These are phyloP conservation scores for Leucophenga montana DNA, from an alignment of 2,888 invertebrate genomes.

Conservation along the genomic window DNA sequence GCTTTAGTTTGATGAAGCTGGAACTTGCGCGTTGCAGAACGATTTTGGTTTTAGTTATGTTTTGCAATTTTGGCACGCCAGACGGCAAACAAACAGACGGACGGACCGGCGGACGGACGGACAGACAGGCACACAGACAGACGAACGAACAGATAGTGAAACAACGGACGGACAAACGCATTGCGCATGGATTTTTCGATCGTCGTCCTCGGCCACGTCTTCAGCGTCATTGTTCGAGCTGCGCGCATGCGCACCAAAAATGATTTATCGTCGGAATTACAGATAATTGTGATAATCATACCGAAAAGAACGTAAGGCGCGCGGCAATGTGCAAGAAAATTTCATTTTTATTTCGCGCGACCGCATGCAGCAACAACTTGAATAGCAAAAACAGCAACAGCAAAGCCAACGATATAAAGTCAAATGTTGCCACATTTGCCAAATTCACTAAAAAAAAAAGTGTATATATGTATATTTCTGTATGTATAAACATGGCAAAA, in stretches of 20 bases:
- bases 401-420: background rate
- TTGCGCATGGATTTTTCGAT: slow-evolving; percentile 2
- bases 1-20: too few species aligned
- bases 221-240: slow-evolving; percentile 33
- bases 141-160: background rate
- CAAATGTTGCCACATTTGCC: background rate
- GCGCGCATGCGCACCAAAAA: slow-evolving; percentile 50
- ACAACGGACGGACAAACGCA: background rate
- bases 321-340: slow-evolving; percentile 1
- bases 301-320: slow-evolving; percentile 54
- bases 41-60: too few species aligned
- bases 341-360: too few species aligned
- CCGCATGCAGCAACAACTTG: background rate
- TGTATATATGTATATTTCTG: background rate
- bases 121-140: too few species aligned
- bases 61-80: too few species aligned
- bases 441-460: background rate
- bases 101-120: background rate
- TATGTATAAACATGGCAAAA: too few species aligned
- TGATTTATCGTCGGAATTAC: slow-evolving; percentile 71
- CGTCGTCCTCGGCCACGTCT: background rate
- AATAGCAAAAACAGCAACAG: slow-evolving; percentile 5
- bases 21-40: too few species aligned
- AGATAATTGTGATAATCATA: slow-evolving; percentile 71
- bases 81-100: too few species aligned